These are phyloP conservation scores for Mobula birostris DNA, from an alignment of 2,113 vertebrate species.

Conservation along the genomic window DNA sequence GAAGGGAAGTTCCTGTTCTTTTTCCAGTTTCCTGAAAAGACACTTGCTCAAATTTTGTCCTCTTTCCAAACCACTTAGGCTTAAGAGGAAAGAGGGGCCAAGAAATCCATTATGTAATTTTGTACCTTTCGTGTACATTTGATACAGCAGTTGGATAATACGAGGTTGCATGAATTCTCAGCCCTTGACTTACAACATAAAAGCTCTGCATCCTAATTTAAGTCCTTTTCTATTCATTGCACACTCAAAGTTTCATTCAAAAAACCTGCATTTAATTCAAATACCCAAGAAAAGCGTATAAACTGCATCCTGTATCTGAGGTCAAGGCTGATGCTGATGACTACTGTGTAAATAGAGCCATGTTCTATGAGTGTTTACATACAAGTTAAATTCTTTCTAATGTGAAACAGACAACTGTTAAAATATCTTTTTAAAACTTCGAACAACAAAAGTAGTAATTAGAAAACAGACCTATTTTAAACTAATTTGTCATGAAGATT, in stretches of 20 bases:
- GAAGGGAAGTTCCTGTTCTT: neutral
- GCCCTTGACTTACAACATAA: neutral
- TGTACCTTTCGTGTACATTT: neutral
- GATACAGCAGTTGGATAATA: neutral
- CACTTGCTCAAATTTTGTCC: neutral
- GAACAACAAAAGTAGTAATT: slow-evolving; percentile 22
- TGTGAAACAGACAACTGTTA: slow-evolving; percentile 17
- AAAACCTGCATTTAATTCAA: slow-evolving; percentile 12
- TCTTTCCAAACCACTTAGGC: neutral
- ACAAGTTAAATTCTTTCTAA: slow-evolving; percentile 3
- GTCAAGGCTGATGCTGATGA: neutral
- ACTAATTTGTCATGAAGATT: slow-evolving; percentile 10
- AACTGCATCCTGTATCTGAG: neutral
- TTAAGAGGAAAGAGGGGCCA: neutral
- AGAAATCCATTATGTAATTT: neutral
- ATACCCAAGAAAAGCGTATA: neutral
- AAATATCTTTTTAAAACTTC: neutral
- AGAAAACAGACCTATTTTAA: slow-evolving; percentile 18
- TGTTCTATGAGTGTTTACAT: slow-evolving; percentile 7
- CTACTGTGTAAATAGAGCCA: neutral
- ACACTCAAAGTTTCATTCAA: neutral
- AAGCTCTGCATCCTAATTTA: neutral
- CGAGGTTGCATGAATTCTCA: neutral
- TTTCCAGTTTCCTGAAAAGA: neutral
- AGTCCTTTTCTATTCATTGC: neutral